These are phyloP conservation scores for Diplazon laetatorius DNA, from an alignment of 2,888 invertebrate species.

Conservation along the genomic window DNA sequence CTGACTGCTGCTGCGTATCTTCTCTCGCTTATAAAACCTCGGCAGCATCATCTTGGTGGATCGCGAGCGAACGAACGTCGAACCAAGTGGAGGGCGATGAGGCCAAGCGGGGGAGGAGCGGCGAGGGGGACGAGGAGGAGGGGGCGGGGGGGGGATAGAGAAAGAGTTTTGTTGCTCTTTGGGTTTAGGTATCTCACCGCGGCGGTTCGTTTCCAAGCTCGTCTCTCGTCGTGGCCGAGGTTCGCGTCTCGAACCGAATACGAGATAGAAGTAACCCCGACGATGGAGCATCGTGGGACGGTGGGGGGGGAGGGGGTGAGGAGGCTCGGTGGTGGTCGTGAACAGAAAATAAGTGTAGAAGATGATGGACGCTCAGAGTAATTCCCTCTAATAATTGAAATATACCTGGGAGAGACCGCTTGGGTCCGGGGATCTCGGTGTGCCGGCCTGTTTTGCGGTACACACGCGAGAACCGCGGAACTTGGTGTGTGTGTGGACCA, in stretches of 20 bases:
- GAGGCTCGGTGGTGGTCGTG: slow-evolving; percentile 75
- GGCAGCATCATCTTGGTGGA: slow-evolving; percentile 77
- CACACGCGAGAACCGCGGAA: slow-evolving; percentile 30
- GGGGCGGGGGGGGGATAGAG: too few species aligned
- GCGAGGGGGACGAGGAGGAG: background rate
- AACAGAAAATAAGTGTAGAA: slow-evolving; percentile 82
- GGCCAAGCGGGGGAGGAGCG: background rate
- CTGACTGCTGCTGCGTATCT: slow-evolving; percentile 60
- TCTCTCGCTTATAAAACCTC: slow-evolving; percentile 75
- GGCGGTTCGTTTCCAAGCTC: slow-evolving; percentile 46
- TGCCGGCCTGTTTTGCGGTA: slow-evolving; percentile 56
- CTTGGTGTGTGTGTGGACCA: slow-evolving; percentile 31
- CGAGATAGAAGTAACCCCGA: slow-evolving; percentile 41
- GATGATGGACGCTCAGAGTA: slow-evolving; percentile 82
- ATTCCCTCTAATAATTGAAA: slow-evolving; percentile 83
- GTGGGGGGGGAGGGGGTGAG: slow-evolving; percentile 55
- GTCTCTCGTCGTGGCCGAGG: slow-evolving; percentile 19
- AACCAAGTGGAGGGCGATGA: too few species aligned
- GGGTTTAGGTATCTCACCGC: slow-evolving; percentile 53
- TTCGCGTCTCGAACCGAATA: slow-evolving; percentile 32
- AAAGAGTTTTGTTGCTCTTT: slow-evolving; percentile 55
- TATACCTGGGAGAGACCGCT: slow-evolving; percentile 78
- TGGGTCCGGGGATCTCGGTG: slow-evolving; percentile 65
- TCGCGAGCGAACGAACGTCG: too few species aligned
- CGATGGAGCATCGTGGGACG: too few species aligned